Percentiles rank a stretch among this genome's conserved stretches.
These are phyloP conservation scores for Pollenia labialis DNA, from an alignment of 2,888 invertebrate genomes.

Conservation along the genomic window DNA sequence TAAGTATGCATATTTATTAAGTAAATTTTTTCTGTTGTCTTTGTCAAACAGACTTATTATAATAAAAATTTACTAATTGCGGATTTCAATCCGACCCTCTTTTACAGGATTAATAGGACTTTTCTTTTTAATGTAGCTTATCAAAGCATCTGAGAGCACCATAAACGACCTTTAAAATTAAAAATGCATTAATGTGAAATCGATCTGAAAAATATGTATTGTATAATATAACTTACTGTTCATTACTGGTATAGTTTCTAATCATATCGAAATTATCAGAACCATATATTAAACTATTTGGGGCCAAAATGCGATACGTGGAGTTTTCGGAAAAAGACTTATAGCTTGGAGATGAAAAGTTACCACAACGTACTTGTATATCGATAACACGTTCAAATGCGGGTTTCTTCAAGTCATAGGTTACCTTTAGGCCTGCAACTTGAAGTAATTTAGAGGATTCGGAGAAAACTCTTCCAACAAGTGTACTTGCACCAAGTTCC, in stretches of 20 bases:
- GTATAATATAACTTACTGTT: conserved; percentile 76
- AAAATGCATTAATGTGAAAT: not conserved
- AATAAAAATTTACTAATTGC: not conserved
- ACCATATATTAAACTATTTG: conserved; percentile 87
- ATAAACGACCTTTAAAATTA: conserved; percentile 62
- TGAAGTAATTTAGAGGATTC: conserved; percentile 83
- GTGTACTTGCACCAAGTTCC: conserved; percentile 85
- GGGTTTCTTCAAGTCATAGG: conserved; percentile 86
- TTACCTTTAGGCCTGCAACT: conserved; percentile 85
- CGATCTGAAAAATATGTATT: not conserved
- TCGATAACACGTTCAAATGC: conserved; percentile 86
- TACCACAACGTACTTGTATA: conserved; percentile 80
- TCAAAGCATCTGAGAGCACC: conserved; percentile 70
- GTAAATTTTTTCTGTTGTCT: not conserved
- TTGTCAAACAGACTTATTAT: not conserved
- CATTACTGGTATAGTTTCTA: conserved; percentile 79
- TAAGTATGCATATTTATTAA: conserved; percentile 1
- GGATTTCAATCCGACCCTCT: conserved; percentile 69
- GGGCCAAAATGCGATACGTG: conserved; percentile 87
- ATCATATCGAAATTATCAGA: conserved; percentile 88
- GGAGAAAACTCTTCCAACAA: no score
- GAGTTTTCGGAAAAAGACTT: conserved; percentile 85
- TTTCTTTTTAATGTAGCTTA: conserved; percentile 62
- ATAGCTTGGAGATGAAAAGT: conserved; percentile 86
- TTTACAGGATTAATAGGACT: conserved; percentile 69